Evolutionary conservation across 2,888 invertebrate genomes (phyloP).

Genomic region (Subacronicta megacephala): DNA sequence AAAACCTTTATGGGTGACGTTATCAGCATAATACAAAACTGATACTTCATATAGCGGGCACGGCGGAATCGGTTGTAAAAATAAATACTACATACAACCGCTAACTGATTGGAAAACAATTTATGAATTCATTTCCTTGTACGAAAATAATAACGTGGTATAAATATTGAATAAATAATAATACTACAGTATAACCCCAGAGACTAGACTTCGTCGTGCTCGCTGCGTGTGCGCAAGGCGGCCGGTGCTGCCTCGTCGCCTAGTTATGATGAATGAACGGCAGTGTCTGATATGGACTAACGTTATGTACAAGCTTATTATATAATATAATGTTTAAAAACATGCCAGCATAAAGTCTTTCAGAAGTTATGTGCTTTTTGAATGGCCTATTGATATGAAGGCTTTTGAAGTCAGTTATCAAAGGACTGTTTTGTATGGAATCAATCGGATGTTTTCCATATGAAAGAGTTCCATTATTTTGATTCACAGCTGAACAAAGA

Average conservation of each 20-base stretch:
- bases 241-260: constrained; percentile 12
- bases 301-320: constrained; percentile 1
- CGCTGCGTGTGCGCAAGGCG: constrained; percentile 22
- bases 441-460: constrained; percentile 8
- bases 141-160: constrained; percentile 4
- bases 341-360: neutral
- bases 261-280: constrained; percentile 41
- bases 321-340: neutral
- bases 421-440: constrained; percentile 4
- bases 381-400: neutral
- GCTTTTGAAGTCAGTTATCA: constrained; percentile 4
- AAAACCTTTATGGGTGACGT: constrained; percentile 32
- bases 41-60: constrained; percentile 14
- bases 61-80: constrained; percentile 9
- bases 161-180: constrained; percentile 3
- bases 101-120: constrained; percentile 25
- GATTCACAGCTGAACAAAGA: constrained; percentile 29
- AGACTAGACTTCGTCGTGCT: constrained; percentile 50
- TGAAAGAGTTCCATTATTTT: constrained; percentile 27
- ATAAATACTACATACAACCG: constrained; percentile 15
- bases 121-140: constrained; percentile 23
- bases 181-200: constrained; percentile 21
- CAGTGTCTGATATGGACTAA: constrained; percentile 7
- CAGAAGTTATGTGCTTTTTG: neutral
- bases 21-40: constrained; percentile 23